Percentiles rank a stretch among this genome's conserved stretches.
Evolutionary conservation across 2,797 vertebrate species (phyloP).

Genomic region (Coccyzus lansbergi): DNA sequence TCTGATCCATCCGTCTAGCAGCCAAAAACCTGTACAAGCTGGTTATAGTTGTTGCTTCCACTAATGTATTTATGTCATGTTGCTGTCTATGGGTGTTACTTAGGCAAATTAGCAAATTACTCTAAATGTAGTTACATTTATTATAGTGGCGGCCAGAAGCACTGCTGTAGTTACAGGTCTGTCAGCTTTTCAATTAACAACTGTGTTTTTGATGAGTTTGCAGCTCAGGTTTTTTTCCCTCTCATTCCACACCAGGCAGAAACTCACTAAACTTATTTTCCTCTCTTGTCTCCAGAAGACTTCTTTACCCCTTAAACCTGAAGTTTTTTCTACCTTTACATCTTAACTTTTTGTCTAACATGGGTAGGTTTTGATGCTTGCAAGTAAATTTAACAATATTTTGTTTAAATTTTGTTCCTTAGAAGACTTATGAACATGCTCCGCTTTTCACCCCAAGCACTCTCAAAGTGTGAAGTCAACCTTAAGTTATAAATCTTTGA

Average conservation of each 20-base stretch:
- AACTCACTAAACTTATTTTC: background rate
- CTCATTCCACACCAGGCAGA: background rate
- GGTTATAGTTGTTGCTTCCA: constrained; percentile 38
- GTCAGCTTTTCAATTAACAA: constrained; percentile 61
- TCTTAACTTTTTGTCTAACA: background rate
- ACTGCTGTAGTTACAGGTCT: constrained; percentile 52
- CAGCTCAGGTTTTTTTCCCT: background rate
- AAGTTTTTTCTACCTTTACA: background rate
- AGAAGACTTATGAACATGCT: background rate
- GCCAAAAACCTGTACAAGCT: background rate
- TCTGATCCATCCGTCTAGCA: constrained; percentile 42
- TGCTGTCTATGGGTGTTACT: constrained; percentile 70
- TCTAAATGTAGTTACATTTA: constrained; percentile 64
- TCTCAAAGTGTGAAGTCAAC: background rate
- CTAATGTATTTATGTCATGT: constrained; percentile 62
- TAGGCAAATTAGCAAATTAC: constrained; percentile 76
- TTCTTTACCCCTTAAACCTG: background rate
- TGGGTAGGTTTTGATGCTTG: background rate
- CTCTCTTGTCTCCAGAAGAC: background rate
- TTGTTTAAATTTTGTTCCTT: background rate
- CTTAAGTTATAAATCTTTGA: background rate
- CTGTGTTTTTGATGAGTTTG: constrained; percentile 49
- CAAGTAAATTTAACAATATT: background rate
- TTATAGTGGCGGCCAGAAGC: constrained; percentile 31
- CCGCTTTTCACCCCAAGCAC: background rate